Evolutionary conservation across 2,797 vertebrate genomes (phyloP).

Genomic region (Melanogrammus aeglefinus): DNA sequence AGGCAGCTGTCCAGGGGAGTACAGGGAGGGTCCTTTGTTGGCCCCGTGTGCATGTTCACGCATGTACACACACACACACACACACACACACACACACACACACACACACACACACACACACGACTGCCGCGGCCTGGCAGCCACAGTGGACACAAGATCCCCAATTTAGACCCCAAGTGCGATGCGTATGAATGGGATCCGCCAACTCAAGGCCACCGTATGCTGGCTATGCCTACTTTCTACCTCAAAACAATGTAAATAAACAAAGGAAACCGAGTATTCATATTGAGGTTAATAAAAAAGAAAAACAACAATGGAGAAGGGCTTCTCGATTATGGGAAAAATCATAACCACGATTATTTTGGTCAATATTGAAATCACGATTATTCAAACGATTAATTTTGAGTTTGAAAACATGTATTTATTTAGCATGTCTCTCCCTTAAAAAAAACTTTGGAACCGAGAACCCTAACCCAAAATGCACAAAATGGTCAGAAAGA

Average conservation of each 20-base stretch:
- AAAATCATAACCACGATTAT: no score
- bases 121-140: not conserved
- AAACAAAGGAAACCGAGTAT: not conserved
- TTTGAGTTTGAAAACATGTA: no score
- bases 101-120: not conserved
- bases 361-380: no score
- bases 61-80: slow-evolving; percentile 1
- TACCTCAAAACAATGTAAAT: not conserved
- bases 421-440: no score
- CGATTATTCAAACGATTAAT: no score
- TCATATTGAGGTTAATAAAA: not conserved
- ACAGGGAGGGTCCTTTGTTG: slow-evolving; percentile 63
- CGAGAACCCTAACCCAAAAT: no score
- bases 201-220: not conserved
- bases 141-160: slow-evolving; percentile 12
- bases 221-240: not conserved
- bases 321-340: no score
- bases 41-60: slow-evolving; percentile 18
- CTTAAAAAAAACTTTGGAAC: no score
- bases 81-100: slow-evolving; percentile 4
- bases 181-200: not conserved
- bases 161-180: slow-evolving; percentile 30
- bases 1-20: slow-evolving; percentile 67
- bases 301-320: not conserved
- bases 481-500: no score